Evolutionary conservation across 2,113 vertebrate genomes (phyloP), one percentile per base, ranked within the genome.

Genomic region (Neopipo cinnamomea): DNA sequence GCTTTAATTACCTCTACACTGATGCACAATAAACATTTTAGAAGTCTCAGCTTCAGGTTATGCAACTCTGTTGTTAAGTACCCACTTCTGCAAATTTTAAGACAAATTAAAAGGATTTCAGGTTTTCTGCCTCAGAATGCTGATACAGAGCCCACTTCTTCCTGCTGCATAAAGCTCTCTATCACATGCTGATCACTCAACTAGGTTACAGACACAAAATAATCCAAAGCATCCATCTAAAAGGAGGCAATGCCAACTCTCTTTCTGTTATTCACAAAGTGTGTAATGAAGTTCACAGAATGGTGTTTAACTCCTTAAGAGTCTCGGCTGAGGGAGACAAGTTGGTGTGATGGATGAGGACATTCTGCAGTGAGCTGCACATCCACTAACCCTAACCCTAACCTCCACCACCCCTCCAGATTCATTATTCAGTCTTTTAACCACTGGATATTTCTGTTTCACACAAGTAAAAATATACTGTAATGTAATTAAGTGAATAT

Each of bases 401-500:
- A n/a, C 39, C 47, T 68, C 8, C n/a, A 70, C 20, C 56, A 56
- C 50, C 77, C 82, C 55, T 92, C 63, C 55, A 84, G 28, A 92
- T 66, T 92, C 41, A 86, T 86, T 74, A 27, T 47, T 55, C 76
- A 80, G 47, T 52, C 82, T 35, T 93, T 49, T 77, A 95, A 84
- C 25, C 52, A 74, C 33, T 44, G 50, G 42, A 16, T 90, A 75
- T 56, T 94, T 95, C 35, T 84, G 50, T 39, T 84, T 80, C 92
- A 90, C 52, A 61, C 53, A 59, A 94, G 58, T 79, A 85, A 94
- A 96, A 90, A 88, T 88, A 95, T 30, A 93, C 71, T 19, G 3
- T 91, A 82, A 91, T 76, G 67, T 79, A 96, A 91, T 96, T 89
- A 96, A 88, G 46, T 70, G 67, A 94, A 90, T 96, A 83, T 93